Evolutionary conservation across 1,140 invertebrate species (phyloP).

Genomic region (Pseudobourletiella spinata): DNA sequence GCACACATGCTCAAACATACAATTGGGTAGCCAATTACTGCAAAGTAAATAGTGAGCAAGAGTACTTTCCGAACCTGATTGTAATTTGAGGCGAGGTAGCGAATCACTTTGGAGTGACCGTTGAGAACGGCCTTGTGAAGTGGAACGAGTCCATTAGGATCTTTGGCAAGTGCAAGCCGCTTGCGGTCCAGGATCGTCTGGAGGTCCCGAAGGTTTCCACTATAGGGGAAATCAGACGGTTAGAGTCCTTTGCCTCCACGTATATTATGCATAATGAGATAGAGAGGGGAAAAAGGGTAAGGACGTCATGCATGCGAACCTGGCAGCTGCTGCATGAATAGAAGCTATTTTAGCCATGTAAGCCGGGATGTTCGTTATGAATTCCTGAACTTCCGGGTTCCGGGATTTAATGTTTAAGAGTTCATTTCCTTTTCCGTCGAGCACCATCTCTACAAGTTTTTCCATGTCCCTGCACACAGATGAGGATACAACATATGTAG

Average conservation of each 20-base stretch:
- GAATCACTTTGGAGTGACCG: slow-evolving; percentile 15
- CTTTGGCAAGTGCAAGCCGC: slow-evolving; percentile 78
- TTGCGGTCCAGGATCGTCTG: slow-evolving; percentile 77
- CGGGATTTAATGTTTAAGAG: slow-evolving; percentile 61
- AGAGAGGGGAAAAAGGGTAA: slow-evolving; percentile 32
- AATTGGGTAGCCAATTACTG: no score
- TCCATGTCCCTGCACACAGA: slow-evolving; percentile 75
- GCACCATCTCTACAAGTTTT: slow-evolving; percentile 72
- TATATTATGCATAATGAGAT: no score
- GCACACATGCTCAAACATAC: no score
- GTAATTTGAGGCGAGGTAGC: slow-evolving; percentile 7
- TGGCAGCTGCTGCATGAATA: slow-evolving; percentile 72
- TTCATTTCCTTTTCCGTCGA: slow-evolving; percentile 73
- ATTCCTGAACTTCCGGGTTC: slow-evolving; percentile 74
- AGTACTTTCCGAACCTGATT: neutral
- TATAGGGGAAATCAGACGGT: no score
- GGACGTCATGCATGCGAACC: neutral
- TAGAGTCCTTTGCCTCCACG: no score
- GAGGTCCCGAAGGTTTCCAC: slow-evolving; percentile 68
- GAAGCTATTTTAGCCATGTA: slow-evolving; percentile 85
- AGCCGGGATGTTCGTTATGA: slow-evolving; percentile 77
- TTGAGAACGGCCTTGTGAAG: slow-evolving; percentile 25
- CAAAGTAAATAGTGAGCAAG: neutral
- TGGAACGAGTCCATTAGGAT: slow-evolving; percentile 57
- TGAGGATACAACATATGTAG: no score